phyloP scores from a whole-genome alignment of 2,888 invertebrate species.

The Diarsia mendica region DNA sequence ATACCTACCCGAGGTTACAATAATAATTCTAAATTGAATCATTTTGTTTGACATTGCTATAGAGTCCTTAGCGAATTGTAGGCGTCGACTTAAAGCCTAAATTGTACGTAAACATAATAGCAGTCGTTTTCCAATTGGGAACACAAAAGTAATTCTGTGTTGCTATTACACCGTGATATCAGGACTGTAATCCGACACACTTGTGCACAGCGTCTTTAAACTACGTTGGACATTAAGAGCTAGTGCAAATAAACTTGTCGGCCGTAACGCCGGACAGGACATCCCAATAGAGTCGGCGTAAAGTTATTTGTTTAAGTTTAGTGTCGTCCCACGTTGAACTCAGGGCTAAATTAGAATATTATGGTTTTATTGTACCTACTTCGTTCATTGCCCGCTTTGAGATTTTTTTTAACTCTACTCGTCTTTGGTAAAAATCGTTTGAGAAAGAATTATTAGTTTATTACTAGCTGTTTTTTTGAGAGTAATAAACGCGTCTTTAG shows the following conservation, averaged over 20 bases:
- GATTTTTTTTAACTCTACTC: slow-evolving; percentile 42
- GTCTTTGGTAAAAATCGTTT: slow-evolving; percentile 52
- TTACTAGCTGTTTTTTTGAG: no score
- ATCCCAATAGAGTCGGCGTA: slow-evolving; percentile 88
- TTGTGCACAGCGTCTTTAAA: slow-evolving; percentile 54
- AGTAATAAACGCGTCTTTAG: neutral
- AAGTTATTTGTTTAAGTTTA: slow-evolving; percentile 90
- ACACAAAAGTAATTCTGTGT: slow-evolving; percentile 62
- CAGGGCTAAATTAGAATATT: slow-evolving; percentile 81
- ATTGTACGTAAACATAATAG: slow-evolving; percentile 64
- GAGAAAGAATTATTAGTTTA: neutral
- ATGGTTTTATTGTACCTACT: slow-evolving; percentile 82
- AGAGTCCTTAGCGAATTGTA: slow-evolving; percentile 70
- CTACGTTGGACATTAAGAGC: slow-evolving; percentile 61
- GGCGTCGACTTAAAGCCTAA: slow-evolving; percentile 74
- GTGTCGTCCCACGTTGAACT: slow-evolving; percentile 83
- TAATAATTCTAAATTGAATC: slow-evolving; percentile 59
- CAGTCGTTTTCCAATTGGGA: slow-evolving; percentile 69
- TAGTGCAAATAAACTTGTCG: slow-evolving; percentile 69
- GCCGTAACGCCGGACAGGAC: slow-evolving; percentile 81
- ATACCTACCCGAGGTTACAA: slow-evolving; percentile 22
- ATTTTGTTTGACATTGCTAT: slow-evolving; percentile 77
- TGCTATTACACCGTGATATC: slow-evolving; percentile 53
- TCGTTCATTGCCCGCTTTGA: slow-evolving; percentile 81
- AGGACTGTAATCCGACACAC: slow-evolving; percentile 60